A percentile compares a stretch with the other conserved stretches of the same genome.
Conservation (phyloP, 2,113 vertebrate genomes). For the Eolophus roseicapilla region DNA sequence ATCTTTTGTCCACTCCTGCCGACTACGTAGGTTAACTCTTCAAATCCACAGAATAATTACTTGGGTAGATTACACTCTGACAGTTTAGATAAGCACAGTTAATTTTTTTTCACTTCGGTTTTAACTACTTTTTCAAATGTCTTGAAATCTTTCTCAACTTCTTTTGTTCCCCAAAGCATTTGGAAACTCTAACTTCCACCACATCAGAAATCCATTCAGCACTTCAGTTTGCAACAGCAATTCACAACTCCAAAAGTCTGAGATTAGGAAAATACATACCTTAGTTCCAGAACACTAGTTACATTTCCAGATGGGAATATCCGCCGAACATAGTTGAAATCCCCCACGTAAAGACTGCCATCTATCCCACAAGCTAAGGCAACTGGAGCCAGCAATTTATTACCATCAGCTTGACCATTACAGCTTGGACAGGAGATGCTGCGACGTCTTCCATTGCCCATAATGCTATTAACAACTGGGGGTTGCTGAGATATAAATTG, state of each 20-base stretch:
- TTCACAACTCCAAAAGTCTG: not conserved
- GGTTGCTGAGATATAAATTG: slow-evolving; percentile 97
- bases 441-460: slow-evolving; percentile 93
- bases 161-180: not conserved
- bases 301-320: slow-evolving; percentile 97
- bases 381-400: slow-evolving; percentile 94
- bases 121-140: not conserved
- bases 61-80: not conserved
- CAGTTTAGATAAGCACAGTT: not conserved
- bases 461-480: slow-evolving; percentile 92
- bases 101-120: not conserved
- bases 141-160: not conserved
- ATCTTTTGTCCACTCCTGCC: not conserved
- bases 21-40: not conserved
- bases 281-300: slow-evolving; percentile 95
- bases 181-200: not conserved
- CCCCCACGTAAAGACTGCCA: slow-evolving; percentile 94
- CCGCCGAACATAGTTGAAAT: slow-evolving; percentile 98
- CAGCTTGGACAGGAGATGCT: slow-evolving; percentile 99
- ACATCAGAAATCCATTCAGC: not conserved
- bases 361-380: slow-evolving; percentile 93
- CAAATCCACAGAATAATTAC: not conserved
- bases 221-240: not conserved
- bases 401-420: slow-evolving; percentile 96
- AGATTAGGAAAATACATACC: slow-evolving; percentile 73